These are phyloP conservation scores for Megamerina dolium DNA, from an alignment of 2,888 invertebrate species.

Conservation along the genomic window DNA sequence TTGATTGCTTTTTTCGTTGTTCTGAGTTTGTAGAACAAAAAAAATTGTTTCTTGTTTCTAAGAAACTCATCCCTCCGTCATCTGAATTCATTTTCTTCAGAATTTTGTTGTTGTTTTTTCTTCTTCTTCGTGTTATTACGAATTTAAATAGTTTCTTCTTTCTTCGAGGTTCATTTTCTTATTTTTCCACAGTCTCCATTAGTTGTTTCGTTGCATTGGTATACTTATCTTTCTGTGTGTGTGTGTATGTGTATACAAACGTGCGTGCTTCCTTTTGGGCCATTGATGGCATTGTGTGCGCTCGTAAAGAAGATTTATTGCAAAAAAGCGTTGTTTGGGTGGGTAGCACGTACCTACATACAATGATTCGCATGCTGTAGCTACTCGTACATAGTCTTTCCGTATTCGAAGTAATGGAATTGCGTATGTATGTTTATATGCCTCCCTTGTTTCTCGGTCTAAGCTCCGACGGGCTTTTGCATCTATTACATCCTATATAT, in stretches of 20 bases:
- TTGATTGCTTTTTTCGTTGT: no score
- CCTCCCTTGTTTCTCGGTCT: no score
- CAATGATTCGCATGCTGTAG: no score
- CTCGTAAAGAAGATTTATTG: constrained; percentile 49
- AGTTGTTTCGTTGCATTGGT: not conserved
- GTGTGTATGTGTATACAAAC: not conserved
- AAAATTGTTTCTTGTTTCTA: no score
- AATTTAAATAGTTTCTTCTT: constrained; percentile 30
- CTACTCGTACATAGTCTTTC: no score
- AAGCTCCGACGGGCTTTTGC: no score
- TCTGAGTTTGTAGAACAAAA: no score
- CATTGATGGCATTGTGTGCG: constrained; percentile 46
- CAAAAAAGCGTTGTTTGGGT: constrained; percentile 45
- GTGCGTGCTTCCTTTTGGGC: constrained; percentile 30
- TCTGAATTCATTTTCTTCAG: no score
- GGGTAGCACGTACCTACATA: constrained; percentile 39
- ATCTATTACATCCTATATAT: no score
- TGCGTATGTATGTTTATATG: no score
- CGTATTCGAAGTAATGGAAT: no score
- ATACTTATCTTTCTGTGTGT: not conserved
- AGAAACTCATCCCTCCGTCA: not conserved
- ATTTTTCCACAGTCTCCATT: constrained; percentile 10
- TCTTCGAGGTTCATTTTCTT: constrained; percentile 40
- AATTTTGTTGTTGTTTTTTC: not conserved
- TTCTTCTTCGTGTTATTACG: not conserved